Evolutionary conservation across 1,140 invertebrate genomes (phyloP).

Genomic region (Drosophila oshimai): DNA sequence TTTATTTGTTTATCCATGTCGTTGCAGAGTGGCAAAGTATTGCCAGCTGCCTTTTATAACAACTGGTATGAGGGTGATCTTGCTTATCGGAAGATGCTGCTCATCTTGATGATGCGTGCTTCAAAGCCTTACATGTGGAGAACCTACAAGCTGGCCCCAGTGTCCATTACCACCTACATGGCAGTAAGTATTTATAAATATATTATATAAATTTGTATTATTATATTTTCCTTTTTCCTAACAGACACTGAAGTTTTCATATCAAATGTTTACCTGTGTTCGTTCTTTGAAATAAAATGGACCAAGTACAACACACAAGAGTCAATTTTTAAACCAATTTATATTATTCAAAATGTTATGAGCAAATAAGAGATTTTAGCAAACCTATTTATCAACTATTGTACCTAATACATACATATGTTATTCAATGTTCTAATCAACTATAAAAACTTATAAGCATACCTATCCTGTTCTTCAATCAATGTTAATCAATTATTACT

Average conservation of each 20-base stretch:
- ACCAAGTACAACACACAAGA: not conserved
- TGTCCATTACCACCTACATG: conserved; percentile 62
- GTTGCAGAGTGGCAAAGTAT: conserved; percentile 56
- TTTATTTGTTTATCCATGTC: not conserved
- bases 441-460: too few species aligned
- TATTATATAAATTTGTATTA: fast-evolving
- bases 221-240: not conserved
- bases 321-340: not conserved
- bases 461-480: too few species aligned
- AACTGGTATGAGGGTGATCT: conserved; percentile 74
- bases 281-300: conserved; percentile 27
- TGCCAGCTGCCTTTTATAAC: conserved; percentile 60
- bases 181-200: conserved; percentile 17
- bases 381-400: too few species aligned
- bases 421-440: too few species aligned
- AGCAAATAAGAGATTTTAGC: not conserved
- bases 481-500: too few species aligned
- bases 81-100: conserved; percentile 56
- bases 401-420: too few species aligned
- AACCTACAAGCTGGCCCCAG: conserved; percentile 58
- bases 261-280: conserved; percentile 53
- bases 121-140: conserved; percentile 34
- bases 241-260: conserved; percentile 57
- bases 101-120: conserved; percentile 62
- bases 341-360: not conserved